These are phyloP conservation scores for Rhineura floridana DNA, from an alignment of 2,113 vertebrate species.

Conservation along the genomic window DNA sequence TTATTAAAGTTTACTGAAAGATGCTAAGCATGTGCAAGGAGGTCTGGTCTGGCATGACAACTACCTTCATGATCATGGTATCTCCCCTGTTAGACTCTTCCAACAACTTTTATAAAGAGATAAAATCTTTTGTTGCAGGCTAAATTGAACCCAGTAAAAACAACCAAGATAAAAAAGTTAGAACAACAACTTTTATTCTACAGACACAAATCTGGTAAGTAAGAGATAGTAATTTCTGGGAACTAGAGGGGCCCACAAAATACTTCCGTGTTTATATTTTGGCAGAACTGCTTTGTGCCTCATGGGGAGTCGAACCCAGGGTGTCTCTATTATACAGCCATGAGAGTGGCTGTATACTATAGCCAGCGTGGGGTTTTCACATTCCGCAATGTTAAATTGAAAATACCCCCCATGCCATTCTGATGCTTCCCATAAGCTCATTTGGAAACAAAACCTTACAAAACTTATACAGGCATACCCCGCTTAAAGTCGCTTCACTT, in stretches of 20 bases:
- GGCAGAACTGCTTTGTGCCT: neutral
- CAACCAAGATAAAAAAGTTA: neutral
- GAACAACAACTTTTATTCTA: too few species aligned
- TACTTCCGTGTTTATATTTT: neutral
- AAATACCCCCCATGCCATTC: too few species aligned
- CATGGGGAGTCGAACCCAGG: neutral
- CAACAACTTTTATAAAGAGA: neutral
- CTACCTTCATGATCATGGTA: neutral
- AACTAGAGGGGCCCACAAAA: neutral
- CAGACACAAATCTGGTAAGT: too few species aligned
- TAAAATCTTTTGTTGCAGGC: neutral
- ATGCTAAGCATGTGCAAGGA: neutral
- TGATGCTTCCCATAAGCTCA: too few species aligned
- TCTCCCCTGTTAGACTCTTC: too few species aligned
- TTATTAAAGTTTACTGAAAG: conserved; percentile 14
- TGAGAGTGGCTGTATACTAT: too few species aligned
- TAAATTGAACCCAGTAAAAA: neutral
- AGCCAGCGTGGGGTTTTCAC: too few species aligned
- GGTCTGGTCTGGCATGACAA: neutral
- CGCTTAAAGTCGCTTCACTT: too few species aligned
- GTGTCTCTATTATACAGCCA: too few species aligned
- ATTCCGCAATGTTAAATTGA: too few species aligned
- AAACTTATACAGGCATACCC: too few species aligned
- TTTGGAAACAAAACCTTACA: too few species aligned
- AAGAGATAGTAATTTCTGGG: neutral